phyloP scores from a whole-genome alignment of 2,113 vertebrate species.

The human (Homo sapiens) region GRCh38 chr14:38407001-38407500 shows the following conservation, averaged over 20 bases:
- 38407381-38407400: background rate
- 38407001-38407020: background rate
- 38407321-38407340: background rate
- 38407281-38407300: background rate
- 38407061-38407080: background rate
- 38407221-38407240: background rate
- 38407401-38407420: background rate
- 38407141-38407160: background rate
- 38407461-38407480: background rate
- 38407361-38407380: background rate
- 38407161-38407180: background rate
- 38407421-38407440: background rate
- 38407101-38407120: background rate
- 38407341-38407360: accelerated
- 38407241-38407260: background rate
- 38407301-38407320: background rate
- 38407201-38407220: background rate
- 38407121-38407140: background rate
- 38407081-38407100: background rate
- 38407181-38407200: background rate
- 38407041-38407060: background rate
- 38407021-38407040: background rate
- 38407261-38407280: background rate
- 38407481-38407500: background rate
- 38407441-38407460: background rate